Base-by-base conservation (phyloP, 2,888 invertebrate species). In the Ariolimax columbianus region DNA sequence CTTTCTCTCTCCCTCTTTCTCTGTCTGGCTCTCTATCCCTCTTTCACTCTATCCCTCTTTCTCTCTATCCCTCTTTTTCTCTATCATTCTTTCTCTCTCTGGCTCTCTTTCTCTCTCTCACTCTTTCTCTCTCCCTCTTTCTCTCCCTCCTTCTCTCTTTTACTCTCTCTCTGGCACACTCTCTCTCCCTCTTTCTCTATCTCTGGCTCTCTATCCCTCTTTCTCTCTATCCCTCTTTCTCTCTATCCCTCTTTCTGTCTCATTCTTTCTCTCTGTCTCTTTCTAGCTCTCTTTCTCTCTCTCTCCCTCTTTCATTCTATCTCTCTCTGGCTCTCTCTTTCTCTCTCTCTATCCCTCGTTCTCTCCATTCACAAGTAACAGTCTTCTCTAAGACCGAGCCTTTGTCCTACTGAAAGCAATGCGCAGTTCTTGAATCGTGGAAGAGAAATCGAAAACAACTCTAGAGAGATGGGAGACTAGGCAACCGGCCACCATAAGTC, bases 341-440 rank as follows among this genome's bases (percentile, higher is more conserved):
- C 75, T 51, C 51, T 38, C 33, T 51, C 51, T 77, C 75, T 77
- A 26, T 77, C 51, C 38, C n/a, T 43, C 73, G 47, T 33, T 77
- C 75, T 51, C 51, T 51, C 75, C 17, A 38, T 33, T 11, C 7
- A 17, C 33, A 0, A n/a, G 19, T 47, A 17, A 36, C 9, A 36
- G 14, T 47, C 33, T 77, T 38, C 33, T 51, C 17, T 2, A 33
- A 4, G 7, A 1, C 33, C 47, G 4, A n/a, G 1, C 7, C 23
- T 17, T 33, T 33, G n/a, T 40, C 19, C 26, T n/a, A 36, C 47
- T n/a, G 55, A 26, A 63, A 63, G n/a, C 59, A 63, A n/a, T n/a
- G 26, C n/a, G 7, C 59, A 26, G n/a, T 63, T 63, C 4, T 7
- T n/a, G n/a, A 26, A 55, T 23, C 17, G 26, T 63, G n/a, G n/a